These are phyloP conservation scores for Steromphala cineraria DNA, from an alignment of 2,888 invertebrate species.

Conservation along the genomic window DNA sequence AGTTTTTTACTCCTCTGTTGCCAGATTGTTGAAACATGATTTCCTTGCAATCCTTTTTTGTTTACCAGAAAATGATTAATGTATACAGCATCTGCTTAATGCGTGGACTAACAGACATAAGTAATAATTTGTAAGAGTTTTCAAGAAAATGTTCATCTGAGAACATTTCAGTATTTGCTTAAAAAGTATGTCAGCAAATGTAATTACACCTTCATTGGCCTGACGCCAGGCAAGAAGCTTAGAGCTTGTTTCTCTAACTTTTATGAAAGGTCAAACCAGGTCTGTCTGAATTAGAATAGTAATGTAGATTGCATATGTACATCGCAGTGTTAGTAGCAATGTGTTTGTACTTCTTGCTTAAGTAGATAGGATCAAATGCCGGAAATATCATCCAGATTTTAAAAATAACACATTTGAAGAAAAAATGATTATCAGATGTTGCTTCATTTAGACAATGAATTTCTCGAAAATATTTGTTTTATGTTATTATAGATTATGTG, in stretches of 20 bases:
- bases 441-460: too few relatives aligned
- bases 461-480: too few relatives aligned
- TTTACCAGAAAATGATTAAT: too few relatives aligned
- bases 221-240: background rate
- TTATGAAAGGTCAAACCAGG: background rate
- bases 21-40: too few relatives aligned
- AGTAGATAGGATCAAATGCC: background rate
- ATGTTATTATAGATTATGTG: too few relatives aligned
- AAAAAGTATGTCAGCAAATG: background rate
- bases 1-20: too few relatives aligned
- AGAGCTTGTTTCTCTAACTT: background rate
- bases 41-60: too few relatives aligned
- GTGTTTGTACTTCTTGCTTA: background rate
- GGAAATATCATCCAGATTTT: background rate
- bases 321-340: background rate
- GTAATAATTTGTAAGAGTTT: background rate
- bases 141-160: background rate
- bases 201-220: background rate
- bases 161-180: background rate
- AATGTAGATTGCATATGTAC: background rate
- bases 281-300: background rate
- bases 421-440: too few relatives aligned
- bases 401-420: too few relatives aligned
- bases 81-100: background rate
- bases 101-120: background rate